A percentile compares a stretch with the other conserved stretches of the same genome.
Conservation (phyloP, 2,797 vertebrate species). For the Ibycter americanus region DNA sequence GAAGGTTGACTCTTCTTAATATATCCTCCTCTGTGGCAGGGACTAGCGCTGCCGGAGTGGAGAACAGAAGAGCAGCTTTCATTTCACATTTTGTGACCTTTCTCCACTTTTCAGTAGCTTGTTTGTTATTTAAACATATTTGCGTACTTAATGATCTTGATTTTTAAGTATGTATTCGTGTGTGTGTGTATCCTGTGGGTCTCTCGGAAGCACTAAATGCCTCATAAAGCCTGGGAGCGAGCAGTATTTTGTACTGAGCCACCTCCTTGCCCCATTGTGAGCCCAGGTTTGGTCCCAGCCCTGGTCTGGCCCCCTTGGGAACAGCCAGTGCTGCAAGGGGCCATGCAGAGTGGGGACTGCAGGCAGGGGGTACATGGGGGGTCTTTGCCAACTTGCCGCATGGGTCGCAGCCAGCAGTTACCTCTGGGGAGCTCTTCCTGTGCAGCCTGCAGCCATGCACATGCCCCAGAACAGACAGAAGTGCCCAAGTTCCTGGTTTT, state of each 20-base stretch:
- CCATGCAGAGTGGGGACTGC: neutral
- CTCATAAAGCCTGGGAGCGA: neutral
- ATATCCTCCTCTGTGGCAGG: neutral
- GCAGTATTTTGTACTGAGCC: neutral
- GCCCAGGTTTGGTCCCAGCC: neutral
- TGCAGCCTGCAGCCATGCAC: fast-evolving
- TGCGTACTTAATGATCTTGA: neutral
- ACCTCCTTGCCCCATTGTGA: neutral
- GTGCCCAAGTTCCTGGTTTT: neutral
- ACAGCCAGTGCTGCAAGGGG: neutral
- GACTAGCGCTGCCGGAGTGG: fast-evolving
- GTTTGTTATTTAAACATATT: neutral
- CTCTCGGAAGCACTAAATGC: neutral
- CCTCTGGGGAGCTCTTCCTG: neutral
- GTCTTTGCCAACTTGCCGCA: neutral
- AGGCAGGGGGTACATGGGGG: neutral
- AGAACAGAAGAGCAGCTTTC: neutral
- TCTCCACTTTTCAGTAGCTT: neutral
- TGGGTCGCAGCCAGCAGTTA: fast-evolving
- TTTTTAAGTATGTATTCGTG: neutral
- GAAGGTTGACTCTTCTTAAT: conserved; percentile 34
- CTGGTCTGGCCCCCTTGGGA: neutral
- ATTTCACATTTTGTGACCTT: conserved; percentile 22
- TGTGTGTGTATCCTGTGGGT: neutral
- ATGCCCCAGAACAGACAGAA: too few species aligned